Conservation (phyloP, 1,140 invertebrate species). For the Oryctes rhinoceros region DNA sequence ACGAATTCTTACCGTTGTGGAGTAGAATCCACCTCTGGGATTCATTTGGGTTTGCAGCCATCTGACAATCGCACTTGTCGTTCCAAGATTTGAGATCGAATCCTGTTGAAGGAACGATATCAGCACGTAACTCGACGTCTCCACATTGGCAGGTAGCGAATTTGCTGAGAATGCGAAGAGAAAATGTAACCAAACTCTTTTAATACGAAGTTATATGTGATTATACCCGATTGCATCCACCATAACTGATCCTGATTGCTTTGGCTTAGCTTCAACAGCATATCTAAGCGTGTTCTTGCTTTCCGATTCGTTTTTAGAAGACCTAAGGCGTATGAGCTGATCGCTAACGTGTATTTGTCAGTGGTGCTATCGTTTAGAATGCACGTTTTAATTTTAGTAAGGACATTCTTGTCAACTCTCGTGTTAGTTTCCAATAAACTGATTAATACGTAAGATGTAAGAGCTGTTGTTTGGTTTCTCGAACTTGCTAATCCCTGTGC, state of each 20-base stretch:
- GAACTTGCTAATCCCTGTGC: slow-evolving; percentile 65
- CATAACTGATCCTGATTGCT: slow-evolving; percentile 50
- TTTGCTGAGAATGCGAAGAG: background rate
- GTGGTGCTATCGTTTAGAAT: slow-evolving; percentile 58
- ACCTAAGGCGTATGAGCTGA: slow-evolving; percentile 70
- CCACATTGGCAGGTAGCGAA: slow-evolving; percentile 60
- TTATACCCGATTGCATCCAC: background rate
- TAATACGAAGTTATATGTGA: background rate
- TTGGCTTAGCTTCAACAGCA: slow-evolving; percentile 48
- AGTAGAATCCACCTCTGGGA: slow-evolving; percentile 73
- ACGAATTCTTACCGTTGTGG: slow-evolving; percentile 59
- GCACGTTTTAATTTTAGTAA: slow-evolving; percentile 66
- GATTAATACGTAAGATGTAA: slow-evolving; percentile 72
- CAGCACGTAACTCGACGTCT: slow-evolving; percentile 75
- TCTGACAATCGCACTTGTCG: slow-evolving; percentile 64
- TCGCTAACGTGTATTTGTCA: slow-evolving; percentile 66
- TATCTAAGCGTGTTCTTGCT: slow-evolving; percentile 51
- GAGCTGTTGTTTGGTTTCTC: slow-evolving; percentile 63
- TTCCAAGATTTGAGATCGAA: slow-evolving; percentile 66
- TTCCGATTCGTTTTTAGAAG: slow-evolving; percentile 61
- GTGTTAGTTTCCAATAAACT: slow-evolving; percentile 69
- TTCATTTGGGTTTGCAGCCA: slow-evolving; percentile 77
- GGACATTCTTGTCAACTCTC: slow-evolving; percentile 59
- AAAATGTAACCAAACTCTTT: background rate
- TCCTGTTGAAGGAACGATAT: slow-evolving; percentile 67